These are phyloP conservation scores for Cheilinus undulatus DNA, from an alignment of 2,113 vertebrate genomes.

Conservation along the genomic window DNA sequence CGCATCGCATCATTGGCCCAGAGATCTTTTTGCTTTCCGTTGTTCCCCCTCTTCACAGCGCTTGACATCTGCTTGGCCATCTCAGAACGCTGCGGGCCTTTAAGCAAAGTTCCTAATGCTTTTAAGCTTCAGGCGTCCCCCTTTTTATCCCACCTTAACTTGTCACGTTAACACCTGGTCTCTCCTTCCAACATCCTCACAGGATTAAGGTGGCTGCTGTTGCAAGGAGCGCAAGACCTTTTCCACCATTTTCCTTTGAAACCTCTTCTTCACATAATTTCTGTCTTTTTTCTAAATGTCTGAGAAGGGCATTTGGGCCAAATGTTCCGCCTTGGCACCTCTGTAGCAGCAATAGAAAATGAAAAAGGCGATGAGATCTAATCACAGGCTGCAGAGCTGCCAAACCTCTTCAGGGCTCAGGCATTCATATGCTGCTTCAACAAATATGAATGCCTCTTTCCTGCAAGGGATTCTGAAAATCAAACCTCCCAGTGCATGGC, in stretches of 20 bases:
- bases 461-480: slow-evolving; percentile 56
- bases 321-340: slow-evolving; percentile 74
- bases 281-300: slow-evolving; percentile 58
- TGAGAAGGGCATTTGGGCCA: slow-evolving; percentile 66
- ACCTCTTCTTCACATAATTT: slow-evolving; percentile 57
- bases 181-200: slow-evolving; percentile 81
- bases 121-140: slow-evolving; percentile 74
- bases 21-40: slow-evolving; percentile 69
- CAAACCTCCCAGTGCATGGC: slow-evolving; percentile 73
- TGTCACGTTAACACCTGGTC: slow-evolving; percentile 68
- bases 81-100: slow-evolving; percentile 73
- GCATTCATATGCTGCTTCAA: slow-evolving; percentile 70
- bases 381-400: slow-evolving; percentile 74
- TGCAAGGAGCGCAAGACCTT: slow-evolving; percentile 78
- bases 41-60: slow-evolving; percentile 65
- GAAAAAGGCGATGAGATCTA: slow-evolving; percentile 58
- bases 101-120: slow-evolving; percentile 80
- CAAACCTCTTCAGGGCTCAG: slow-evolving; percentile 70
- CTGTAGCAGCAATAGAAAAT: slow-evolving; percentile 64
- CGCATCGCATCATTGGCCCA: slow-evolving; percentile 74
- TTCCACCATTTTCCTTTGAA: slow-evolving; percentile 68
- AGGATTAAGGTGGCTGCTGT: slow-evolving; percentile 76
- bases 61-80: slow-evolving; percentile 84
- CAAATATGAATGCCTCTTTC: slow-evolving; percentile 69
- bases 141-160: slow-evolving; percentile 72